phyloP scores from a whole-genome alignment of 2,888 invertebrate species.

The Ennomos fuscantarius region DNA sequence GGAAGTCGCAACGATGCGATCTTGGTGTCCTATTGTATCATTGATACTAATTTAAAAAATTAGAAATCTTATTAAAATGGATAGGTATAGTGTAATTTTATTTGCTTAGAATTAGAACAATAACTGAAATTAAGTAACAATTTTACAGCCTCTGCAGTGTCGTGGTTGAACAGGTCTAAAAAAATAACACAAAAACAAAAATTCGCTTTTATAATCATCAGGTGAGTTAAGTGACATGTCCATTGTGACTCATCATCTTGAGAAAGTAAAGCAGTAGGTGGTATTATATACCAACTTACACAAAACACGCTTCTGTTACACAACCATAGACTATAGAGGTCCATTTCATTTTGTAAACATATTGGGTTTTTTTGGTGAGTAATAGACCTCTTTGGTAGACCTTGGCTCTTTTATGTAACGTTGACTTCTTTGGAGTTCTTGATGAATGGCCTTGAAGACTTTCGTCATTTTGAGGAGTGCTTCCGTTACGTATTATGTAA shows the following conservation, averaged over 20 bases:
- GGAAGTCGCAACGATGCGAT: too few relatives aligned
- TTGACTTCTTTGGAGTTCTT: conserved; percentile 18
- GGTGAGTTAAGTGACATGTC: conserved; percentile 4
- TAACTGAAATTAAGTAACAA: too few relatives aligned
- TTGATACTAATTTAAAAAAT: too few relatives aligned
- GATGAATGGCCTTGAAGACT: conserved; percentile 28
- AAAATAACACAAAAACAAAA: not conserved
- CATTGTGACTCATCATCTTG: conserved; percentile 19
- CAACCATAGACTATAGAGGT: conserved; percentile 7
- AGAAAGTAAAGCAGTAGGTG: conserved; percentile 15
- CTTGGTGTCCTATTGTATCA: too few relatives aligned
- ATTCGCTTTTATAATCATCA: not conserved
- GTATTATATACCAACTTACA: conserved; percentile 1
- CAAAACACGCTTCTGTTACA: conserved; percentile 6
- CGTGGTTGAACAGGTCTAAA: too few relatives aligned
- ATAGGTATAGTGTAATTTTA: too few relatives aligned
- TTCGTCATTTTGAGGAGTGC: conserved; percentile 19
- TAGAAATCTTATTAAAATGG: too few relatives aligned
- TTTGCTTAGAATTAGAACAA: too few relatives aligned
- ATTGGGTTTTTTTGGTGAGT: conserved; percentile 18
- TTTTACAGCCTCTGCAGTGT: too few relatives aligned
- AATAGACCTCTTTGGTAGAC: conserved; percentile 17
- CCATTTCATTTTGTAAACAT: conserved; percentile 15
- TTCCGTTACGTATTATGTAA: conserved; percentile 9
- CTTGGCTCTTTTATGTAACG: conserved; percentile 32